A percentile compares a stretch with the other conserved stretches of the same genome.
These are phyloP conservation scores for Anthoscopus minutus DNA, from an alignment of 2,113 vertebrate genomes.

Conservation along the genomic window DNA sequence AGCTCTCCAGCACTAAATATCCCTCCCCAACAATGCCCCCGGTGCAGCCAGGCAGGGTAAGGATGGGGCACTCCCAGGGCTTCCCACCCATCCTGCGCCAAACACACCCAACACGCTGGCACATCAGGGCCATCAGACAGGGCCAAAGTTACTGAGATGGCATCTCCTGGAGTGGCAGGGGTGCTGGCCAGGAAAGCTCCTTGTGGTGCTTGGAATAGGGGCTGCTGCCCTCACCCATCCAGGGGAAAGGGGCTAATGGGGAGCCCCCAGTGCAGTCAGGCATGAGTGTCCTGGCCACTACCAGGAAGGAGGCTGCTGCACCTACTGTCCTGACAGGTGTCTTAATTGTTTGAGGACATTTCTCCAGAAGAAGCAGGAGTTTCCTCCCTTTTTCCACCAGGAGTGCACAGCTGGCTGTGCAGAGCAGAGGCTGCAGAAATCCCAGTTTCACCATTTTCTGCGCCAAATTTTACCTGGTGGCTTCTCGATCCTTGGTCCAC, in stretches of 20 bases:
- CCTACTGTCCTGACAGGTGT: not conserved
- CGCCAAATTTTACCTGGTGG: not conserved
- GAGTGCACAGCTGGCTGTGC: fast-evolving
- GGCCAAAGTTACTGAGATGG: not conserved
- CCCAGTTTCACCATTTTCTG: not conserved
- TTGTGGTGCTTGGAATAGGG: not conserved
- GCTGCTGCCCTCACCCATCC: not conserved
- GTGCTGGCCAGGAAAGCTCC: not conserved
- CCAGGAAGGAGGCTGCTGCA: not conserved
- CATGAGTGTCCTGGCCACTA: fast-evolving
- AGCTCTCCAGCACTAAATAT: not conserved
- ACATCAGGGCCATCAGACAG: not conserved
- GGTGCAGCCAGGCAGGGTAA: not conserved
- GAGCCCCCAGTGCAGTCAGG: not conserved
- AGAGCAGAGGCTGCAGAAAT: not conserved
- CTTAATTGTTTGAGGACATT: not conserved
- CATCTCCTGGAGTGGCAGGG: fast-evolving
- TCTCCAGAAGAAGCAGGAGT: not conserved
- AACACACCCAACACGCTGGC: fast-evolving
- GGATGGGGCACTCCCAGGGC: not conserved
- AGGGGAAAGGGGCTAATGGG: not conserved
- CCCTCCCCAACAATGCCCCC: not conserved
- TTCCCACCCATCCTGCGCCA: not conserved
- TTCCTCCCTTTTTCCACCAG: not conserved
- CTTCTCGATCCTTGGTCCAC: not conserved